A percentile compares a stretch with the other conserved stretches of the same genome.
These are phyloP conservation scores for Agonum fuliginosum DNA, from an alignment of 2,888 invertebrate genomes.

Conservation along the genomic window DNA sequence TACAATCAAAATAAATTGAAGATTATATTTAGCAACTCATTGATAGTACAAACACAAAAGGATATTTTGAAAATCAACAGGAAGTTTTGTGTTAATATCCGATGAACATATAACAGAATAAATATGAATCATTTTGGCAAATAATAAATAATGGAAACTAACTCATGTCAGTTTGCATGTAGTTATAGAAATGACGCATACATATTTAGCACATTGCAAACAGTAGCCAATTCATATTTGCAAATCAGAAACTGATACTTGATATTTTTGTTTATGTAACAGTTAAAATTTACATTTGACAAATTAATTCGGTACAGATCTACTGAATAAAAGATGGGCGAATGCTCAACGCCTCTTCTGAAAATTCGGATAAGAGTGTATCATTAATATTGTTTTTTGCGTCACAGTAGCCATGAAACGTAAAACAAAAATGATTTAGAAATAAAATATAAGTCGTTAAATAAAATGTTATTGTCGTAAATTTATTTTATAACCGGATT, in stretches of 20 bases:
- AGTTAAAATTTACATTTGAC: constrained; percentile 42
- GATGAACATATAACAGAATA: constrained; percentile 1
- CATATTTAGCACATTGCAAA: constrained; percentile 43
- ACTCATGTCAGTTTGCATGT: no score
- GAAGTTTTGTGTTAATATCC: background rate
- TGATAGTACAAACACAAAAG: background rate
- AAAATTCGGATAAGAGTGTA: constrained; percentile 19
- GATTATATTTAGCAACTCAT: background rate
- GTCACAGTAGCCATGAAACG: background rate
- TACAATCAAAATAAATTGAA: background rate
- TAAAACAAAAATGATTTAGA: background rate
- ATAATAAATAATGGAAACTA: constrained; percentile 12
- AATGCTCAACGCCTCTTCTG: constrained; percentile 21
- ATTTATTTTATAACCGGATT: constrained; percentile 10
- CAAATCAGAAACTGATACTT: constrained; percentile 44
- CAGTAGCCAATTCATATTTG: constrained; percentile 39
- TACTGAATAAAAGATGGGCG: constrained; percentile 49
- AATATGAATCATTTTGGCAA: constrained; percentile 1
- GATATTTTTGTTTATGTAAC: constrained; percentile 45
- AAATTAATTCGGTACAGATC: constrained; percentile 24
- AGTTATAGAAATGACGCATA: no score
- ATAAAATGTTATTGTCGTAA: background rate
- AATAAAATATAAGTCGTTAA: background rate
- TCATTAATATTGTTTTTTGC: constrained; percentile 18
- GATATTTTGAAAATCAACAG: background rate